Base-by-base conservation (phyloP, 2,888 invertebrate species). In the Caenorhabditis sinica region DNA sequence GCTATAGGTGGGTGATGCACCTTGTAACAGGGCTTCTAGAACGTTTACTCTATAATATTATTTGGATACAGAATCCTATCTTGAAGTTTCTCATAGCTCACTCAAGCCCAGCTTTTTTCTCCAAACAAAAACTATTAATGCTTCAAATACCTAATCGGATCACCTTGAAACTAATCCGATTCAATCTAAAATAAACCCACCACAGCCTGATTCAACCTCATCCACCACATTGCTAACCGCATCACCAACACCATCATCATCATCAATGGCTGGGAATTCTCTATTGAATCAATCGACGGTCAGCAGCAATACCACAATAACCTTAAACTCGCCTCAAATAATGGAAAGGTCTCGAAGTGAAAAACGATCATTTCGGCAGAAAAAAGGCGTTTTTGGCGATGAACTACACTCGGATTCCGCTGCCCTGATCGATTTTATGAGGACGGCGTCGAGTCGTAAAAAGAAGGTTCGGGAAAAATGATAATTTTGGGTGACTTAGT, bases 361-460 rank as follows among this genome's bases (percentile, higher is more conserved):
- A 71, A 91, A 91, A 79, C 86, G 91, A 58, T 90, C 90, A 23
- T 91, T 91, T 74, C 89, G 91, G 43, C 87, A 88, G 63, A 86
- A 87, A 40, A 77, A 66, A 63, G 82, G 77, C 45, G 76, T 73
- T 30, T 72, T 74, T 53, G 86, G 82, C 65, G 80, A 86, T 51
- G 84, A 86, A 23, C 85, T 88, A 58, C 90, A 90, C 83, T 88
- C 89, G 65, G 90, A 89, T 74, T 86, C 89, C 53, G 89, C 90
- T 20, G 90, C 91, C 4, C 85, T 92, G 33, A 84, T 91, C 65
- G 89, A 92, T 69, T 89, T 91, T 73, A 90, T 90, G 81, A 86
- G 90, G 61, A 87, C 87, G 61, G 82, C 89, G 33, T 83, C 90
- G 76, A 83, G 88, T 60, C 79, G 86, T 53, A 86, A 83, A 40